A percentile compares a stretch with the other conserved stretches of the same genome.
phyloP scores from a whole-genome alignment of 2,797 vertebrate species.

The Nannoperca australis region DNA sequence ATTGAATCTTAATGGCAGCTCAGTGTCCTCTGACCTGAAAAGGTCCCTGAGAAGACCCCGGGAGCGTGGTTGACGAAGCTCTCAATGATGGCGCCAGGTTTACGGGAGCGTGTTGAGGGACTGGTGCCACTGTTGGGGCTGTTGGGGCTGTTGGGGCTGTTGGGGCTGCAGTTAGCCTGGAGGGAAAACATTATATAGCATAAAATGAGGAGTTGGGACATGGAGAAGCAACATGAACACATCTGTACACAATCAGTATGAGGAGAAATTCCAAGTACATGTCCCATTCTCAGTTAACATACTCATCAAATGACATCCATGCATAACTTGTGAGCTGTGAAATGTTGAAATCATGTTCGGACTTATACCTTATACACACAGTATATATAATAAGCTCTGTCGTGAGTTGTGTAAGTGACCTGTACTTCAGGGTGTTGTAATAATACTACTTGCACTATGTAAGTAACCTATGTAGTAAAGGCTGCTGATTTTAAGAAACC shows the following conservation, averaged over 20 bases:
- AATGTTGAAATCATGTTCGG: not conserved
- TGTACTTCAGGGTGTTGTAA: constrained; percentile 20
- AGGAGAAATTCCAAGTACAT: not conserved
- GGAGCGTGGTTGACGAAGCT: constrained; percentile 99
- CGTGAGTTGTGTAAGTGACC: constrained; percentile 22
- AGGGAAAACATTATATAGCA: not conserved
- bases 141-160: constrained; percentile 77
- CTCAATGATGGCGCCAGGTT: constrained; percentile 97
- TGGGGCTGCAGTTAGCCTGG: constrained; percentile 89
- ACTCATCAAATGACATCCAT: constrained; percentile 4
- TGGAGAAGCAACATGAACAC: not conserved
- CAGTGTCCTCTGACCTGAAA: constrained; percentile 88
- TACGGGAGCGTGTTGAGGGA: constrained; percentile 89
- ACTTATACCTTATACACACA: constrained; percentile 6
- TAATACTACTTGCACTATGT: constrained; percentile 19
- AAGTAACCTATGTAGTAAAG: constrained; percentile 33
- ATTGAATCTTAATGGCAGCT: constrained; percentile 12
- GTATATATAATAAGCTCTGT: not conserved
- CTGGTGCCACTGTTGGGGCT: constrained; percentile 74
- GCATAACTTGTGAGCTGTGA: constrained; percentile 1
- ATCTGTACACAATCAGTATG: constrained; percentile 1
- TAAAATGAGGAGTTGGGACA: not conserved
- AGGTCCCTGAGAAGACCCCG: constrained; percentile 98
- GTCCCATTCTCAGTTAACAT: constrained; percentile 1
- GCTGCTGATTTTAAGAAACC: constrained; percentile 37